These are phyloP conservation scores for Boloria selene DNA, from an alignment of 2,888 invertebrate genomes.

Conservation along the genomic window DNA sequence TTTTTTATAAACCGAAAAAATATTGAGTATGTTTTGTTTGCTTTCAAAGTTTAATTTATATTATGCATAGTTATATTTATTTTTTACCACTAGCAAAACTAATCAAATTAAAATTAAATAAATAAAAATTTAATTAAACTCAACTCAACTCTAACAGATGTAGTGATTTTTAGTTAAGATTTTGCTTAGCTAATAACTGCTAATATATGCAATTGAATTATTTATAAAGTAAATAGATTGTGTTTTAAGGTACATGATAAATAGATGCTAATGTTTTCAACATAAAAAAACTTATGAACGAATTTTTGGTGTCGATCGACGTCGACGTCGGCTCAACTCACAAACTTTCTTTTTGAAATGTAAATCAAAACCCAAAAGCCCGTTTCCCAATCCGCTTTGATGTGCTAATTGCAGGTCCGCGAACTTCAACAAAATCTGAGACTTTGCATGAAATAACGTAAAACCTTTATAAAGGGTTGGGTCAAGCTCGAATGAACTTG, in stretches of 20 bases:
- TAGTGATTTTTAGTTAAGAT: too few species aligned
- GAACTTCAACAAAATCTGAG: constrained; percentile 55
- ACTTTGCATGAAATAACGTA: constrained; percentile 53
- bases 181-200: too few species aligned
- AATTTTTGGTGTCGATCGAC: constrained; percentile 36
- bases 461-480: constrained; percentile 20
- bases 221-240: too few species aligned
- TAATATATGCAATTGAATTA: too few species aligned
- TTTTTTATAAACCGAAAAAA: too few species aligned
- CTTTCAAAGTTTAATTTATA: too few species aligned
- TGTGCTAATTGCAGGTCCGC: constrained; percentile 71
- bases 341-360: constrained; percentile 70
- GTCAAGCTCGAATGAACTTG: constrained; percentile 8
- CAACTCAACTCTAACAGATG: too few species aligned
- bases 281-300: constrained; percentile 13
- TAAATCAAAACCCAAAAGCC: constrained; percentile 72
- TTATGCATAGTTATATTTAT: too few species aligned
- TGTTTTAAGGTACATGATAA: neutral
- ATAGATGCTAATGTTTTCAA: constrained; percentile 23
- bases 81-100: too few species aligned
- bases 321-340: constrained; percentile 48
- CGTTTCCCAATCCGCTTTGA: constrained; percentile 69
- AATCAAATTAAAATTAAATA: too few species aligned
- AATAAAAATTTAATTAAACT: too few species aligned
- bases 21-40: too few species aligned